Conservation (phyloP, 2,113 vertebrate species). For the Alosa alosa region DNA sequence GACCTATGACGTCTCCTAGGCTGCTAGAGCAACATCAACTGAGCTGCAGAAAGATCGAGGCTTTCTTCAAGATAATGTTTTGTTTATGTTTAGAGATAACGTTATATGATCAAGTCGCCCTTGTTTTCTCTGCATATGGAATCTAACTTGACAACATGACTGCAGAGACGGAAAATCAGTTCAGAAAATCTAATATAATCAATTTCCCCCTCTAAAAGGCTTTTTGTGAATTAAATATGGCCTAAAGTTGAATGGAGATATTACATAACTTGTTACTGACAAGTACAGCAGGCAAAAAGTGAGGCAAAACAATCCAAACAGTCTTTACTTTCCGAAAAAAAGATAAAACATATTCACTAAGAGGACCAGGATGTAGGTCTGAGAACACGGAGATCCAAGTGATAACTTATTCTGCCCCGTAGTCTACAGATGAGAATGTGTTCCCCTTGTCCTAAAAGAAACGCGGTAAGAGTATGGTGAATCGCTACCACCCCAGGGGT, state of each 20-base stretch:
- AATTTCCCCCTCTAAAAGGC: conserved; percentile 22
- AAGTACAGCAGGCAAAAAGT: conserved; percentile 23
- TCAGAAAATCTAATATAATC: conserved; percentile 18
- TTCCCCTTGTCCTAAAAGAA: conserved; percentile 13
- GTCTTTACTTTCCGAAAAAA: conserved; percentile 35
- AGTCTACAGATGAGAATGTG: neutral
- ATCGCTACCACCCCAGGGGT: conserved; percentile 40
- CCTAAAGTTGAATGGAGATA: conserved; percentile 23
- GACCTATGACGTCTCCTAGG: conserved; percentile 6
- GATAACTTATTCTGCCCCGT: conserved; percentile 16
- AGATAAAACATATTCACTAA: conserved; percentile 36
- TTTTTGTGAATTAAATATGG: conserved; percentile 16
- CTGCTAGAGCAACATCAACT: neutral
- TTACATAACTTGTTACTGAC: conserved; percentile 17
- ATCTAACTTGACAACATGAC: conserved; percentile 55
- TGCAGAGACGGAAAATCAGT: conserved; percentile 31
- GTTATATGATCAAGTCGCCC: conserved; percentile 32
- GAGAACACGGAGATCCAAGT: conserved; percentile 32
- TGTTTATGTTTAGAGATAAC: conserved; percentile 15
- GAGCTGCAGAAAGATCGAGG: neutral
- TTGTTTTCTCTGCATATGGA: conserved; percentile 57
- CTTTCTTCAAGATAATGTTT: neutral
- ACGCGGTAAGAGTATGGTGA: conserved; percentile 41
- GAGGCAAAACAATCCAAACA: conserved; percentile 36
- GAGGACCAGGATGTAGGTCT: conserved; percentile 34